Evolutionary conservation across 1,140 invertebrate species (phyloP), one percentile per base, ranked within the genome.

Genomic region (Mamestra configurata): DNA sequence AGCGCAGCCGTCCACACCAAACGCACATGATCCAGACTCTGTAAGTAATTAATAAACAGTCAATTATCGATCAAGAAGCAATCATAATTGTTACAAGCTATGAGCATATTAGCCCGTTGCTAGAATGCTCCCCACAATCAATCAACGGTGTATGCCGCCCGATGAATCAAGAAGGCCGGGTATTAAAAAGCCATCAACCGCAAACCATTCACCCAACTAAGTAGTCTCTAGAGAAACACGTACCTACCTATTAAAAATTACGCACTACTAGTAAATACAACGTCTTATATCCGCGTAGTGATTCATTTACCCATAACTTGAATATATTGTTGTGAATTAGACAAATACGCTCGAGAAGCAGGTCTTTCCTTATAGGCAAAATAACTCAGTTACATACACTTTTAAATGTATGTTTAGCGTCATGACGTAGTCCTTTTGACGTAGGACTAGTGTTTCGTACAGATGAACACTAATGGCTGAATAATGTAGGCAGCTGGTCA

Each of bases 1-100:
- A 43, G 88, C 93, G 20, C 95, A 95, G 86, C 92, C 95, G 90
- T 95, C 95, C 88, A 95, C 95, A 61, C 95, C 95, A 70, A 95
- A 95, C 81, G 90, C 94, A 18, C 95, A 95, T 79, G 95, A 95
- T 88, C 94, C 95, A 75, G 95, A 95, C 82, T 92, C 94, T 87
- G 95, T 95, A 90, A 95, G 94, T 94, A n/a, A 66, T 57, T 84
- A 70, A 70, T 70, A 46, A 49, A 49, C 66, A 43, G 11, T 49
- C 40, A 43, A 49, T 46, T 49, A 70, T 61, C 40, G 40, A 24
- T 46, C 40, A 70, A 70, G 66, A 70, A 24, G 22, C 15, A 71
- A 53, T 71, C 40, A 49, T 64, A 43, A 43, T 71, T 51, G 68
- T 71, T 71, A 31, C 46, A 20, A 71, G 46, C 46, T 24, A 51